These are phyloP conservation scores for Exephanes ischioxanthus DNA, from an alignment of 2,888 invertebrate species.

Conservation along the genomic window DNA sequence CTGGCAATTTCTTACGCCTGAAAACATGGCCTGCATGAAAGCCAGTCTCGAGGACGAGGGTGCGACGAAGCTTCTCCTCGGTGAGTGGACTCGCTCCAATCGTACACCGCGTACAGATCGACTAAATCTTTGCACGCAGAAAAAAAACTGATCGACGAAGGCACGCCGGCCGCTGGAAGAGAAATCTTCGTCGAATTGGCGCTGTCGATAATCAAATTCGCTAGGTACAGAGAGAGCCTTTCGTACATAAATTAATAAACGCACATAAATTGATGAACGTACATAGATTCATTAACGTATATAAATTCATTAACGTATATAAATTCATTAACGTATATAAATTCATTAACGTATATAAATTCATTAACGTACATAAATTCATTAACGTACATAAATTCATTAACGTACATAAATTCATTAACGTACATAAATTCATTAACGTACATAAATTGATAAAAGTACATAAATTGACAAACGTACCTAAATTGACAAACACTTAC, in stretches of 20 bases:
- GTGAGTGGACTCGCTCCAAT: constrained; percentile 69
- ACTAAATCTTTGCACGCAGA: constrained; percentile 67
- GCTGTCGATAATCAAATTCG: constrained; percentile 77
- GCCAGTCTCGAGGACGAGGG: constrained; percentile 71
- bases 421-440: neutral
- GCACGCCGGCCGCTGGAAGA: constrained; percentile 47
- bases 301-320: too few species aligned
- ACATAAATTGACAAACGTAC: neutral
- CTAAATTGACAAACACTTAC: neutral
- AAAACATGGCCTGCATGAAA: constrained; percentile 73
- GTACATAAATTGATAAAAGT: too few species aligned
- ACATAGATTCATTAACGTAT: too few species aligned
- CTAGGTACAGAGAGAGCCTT: constrained; percentile 72
- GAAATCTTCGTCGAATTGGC: constrained; percentile 72
- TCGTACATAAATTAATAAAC: too few species aligned
- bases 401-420: too few species aligned
- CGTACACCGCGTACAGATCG: constrained; percentile 44
- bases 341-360: too few species aligned
- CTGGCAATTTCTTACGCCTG: constrained; percentile 75
- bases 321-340: too few species aligned
- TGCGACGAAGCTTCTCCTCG: constrained; percentile 73
- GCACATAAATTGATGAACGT: too few species aligned
- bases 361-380: neutral
- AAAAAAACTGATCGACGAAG: constrained; percentile 67
- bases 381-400: too few species aligned